Evolutionary conservation across 2,888 invertebrate species (phyloP).

Genomic region (Drosophila algonquin): DNA sequence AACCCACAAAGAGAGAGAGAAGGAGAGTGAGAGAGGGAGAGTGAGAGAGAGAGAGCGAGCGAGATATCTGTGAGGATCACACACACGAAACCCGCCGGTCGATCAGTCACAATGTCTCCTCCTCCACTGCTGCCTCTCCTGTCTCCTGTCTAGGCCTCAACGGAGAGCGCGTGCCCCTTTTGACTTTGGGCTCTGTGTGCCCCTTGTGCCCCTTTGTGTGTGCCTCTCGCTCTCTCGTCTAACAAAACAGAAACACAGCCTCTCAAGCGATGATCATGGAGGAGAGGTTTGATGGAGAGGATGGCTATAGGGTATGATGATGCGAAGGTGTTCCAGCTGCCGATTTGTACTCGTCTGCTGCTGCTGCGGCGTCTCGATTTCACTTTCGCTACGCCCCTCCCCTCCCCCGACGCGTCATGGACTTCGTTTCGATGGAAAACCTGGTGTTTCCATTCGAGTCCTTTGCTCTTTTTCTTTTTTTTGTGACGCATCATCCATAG

Average conservation of each 20-base stretch:
- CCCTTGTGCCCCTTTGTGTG: no score
- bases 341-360: conserved; percentile 33
- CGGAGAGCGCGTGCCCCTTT: conserved; percentile 73
- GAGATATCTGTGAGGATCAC: conserved; percentile 1
- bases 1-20: background rate
- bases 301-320: conserved; percentile 22
- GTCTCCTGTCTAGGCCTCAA: conserved; percentile 5
- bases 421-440: conserved; percentile 68
- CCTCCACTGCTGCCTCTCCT: background rate
- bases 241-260: conserved; percentile 55
- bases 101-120: conserved; percentile 48
- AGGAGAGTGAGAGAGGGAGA: background rate
- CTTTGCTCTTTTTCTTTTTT: conserved; percentile 16
- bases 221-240: conserved; percentile 36
- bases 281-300: conserved; percentile 1
- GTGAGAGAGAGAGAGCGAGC: background rate
- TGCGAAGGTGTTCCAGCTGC: conserved; percentile 78
- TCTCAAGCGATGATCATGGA: conserved; percentile 22
- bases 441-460: conserved; percentile 33
- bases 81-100: conserved; percentile 24
- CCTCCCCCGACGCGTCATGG: conserved; percentile 44
- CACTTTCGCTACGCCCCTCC: conserved; percentile 75
- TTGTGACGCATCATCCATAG: conserved; percentile 51
- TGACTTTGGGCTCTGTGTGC: conserved; percentile 66
- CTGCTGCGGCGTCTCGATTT: conserved; percentile 69